Percentiles rank a stretch among this genome's conserved stretches.
These are phyloP conservation scores for Dromius quadrimaculatus DNA, from an alignment of 2,888 invertebrate genomes.

Conservation along the genomic window DNA sequence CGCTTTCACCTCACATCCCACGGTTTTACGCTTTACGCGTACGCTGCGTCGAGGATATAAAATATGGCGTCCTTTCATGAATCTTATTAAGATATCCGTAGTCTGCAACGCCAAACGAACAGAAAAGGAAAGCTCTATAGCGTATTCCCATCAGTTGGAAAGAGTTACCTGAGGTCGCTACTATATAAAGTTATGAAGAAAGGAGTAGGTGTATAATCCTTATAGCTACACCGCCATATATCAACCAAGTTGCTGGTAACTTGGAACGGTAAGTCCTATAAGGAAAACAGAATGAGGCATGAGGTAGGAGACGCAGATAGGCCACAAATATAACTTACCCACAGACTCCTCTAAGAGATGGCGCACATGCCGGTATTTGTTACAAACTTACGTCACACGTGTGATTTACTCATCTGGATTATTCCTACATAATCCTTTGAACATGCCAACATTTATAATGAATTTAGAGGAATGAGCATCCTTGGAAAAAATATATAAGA, in stretches of 20 bases:
- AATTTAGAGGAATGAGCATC: too few species aligned
- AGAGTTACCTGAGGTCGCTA: conserved; percentile 32
- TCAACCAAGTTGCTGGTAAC: conserved; percentile 59
- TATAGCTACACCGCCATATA: conserved; percentile 68
- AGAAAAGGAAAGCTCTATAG: conserved; percentile 62
- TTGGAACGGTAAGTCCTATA: conserved; percentile 65
- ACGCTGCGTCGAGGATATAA: conserved; percentile 71
- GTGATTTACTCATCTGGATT: too few species aligned
- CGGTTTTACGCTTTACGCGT: conserved; percentile 27
- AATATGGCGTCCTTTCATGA: conserved; percentile 87
- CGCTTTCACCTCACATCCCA: neutral
- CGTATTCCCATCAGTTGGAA: conserved; percentile 62
- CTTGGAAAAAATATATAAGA: too few species aligned
- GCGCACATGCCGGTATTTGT: neutral
- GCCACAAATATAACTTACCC: conserved; percentile 50
- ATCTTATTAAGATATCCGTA: conserved; percentile 84
- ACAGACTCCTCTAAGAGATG: neutral
- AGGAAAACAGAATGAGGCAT: conserved; percentile 66
- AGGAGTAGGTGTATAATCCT: conserved; percentile 70
- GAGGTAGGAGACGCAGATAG: conserved; percentile 47
- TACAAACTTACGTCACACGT: too few species aligned
- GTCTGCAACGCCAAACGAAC: conserved; percentile 68
- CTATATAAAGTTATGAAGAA: conserved; percentile 69
- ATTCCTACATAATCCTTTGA: too few species aligned
- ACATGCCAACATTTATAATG: too few species aligned